Evolutionary conservation across 2,888 invertebrate genomes (phyloP).

Genomic region (Hypselothyrea guttata): DNA sequence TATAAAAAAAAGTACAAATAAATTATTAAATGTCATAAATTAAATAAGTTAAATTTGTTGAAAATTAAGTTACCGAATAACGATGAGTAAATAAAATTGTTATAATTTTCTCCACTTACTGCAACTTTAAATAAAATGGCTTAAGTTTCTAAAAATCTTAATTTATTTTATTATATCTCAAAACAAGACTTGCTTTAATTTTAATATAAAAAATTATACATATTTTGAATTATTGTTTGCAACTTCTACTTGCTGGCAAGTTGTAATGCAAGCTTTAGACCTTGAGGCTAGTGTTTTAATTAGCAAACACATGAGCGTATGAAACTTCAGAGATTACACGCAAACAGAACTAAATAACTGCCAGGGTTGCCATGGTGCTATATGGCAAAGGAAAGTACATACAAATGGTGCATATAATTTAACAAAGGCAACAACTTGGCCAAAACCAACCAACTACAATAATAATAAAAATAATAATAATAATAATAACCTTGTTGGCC

Average conservation of each 20-base stretch:
- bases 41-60: too few species aligned
- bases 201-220: too few species aligned
- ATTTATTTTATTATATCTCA: too few species aligned
- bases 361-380: constrained; percentile 14
- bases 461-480: constrained; percentile 37
- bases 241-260: too few species aligned
- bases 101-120: too few species aligned
- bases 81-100: too few species aligned
- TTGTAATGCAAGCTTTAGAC: neutral
- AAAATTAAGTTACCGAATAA: too few species aligned
- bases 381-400: constrained; percentile 34
- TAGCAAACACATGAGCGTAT: constrained; percentile 20
- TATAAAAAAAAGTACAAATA: constrained; percentile 16
- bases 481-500: constrained; percentile 52
- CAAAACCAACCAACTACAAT: constrained; percentile 32
- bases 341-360: constrained; percentile 17
- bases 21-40: too few species aligned
- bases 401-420: constrained; percentile 68
- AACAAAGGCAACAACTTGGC: constrained; percentile 61
- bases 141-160: too few species aligned
- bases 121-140: too few species aligned
- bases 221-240: too few species aligned
- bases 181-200: too few species aligned
- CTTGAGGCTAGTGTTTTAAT: constrained; percentile 10
- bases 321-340: constrained; percentile 8